Evolutionary conservation across 2,113 vertebrate genomes (phyloP), one percentile per base, ranked within the genome.

Genomic region (Daubentonia madagascariensis): DNA sequence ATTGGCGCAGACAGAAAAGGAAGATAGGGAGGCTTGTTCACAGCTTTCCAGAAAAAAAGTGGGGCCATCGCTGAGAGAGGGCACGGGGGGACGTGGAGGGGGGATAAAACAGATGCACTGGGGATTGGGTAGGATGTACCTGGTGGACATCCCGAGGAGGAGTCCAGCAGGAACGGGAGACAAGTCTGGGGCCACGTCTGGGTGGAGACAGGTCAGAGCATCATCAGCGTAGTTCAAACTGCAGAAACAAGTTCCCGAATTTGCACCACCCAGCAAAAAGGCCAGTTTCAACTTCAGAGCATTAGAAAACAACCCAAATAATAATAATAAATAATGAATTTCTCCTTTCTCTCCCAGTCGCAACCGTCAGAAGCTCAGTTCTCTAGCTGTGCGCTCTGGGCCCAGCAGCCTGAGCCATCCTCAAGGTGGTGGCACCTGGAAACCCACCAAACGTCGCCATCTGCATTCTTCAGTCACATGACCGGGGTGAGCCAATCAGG

Each of bases 371-470:
- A 68, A 81, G 50, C n/a, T 25, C 85, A 30, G 3, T 14, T 61
- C 45, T 40, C 45, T 8, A 54, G 40, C 59, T 63, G 16, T 0
- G n/a, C 3, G 67, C 35, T 3, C 35, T n/a, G 50, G 75, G 22
- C 37, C 17, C 70, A 13, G 80, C 13, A n/a, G 35, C 40, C 28
- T 28, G 35, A 22, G 16, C 2, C 6, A 17, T 9, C n/a, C 85
- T 12, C 7, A 14, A 32, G 14, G 20, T 0, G 2, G 2, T 6
- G 48, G 65, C 0, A 48, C 57, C 40, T 8, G 17, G 80, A 90
- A 61, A 73, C 22, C 84, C 65, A 40, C 12, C 43, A 1, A 0
- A 6, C 0, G 37, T 6, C 43, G 25, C 35, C 8, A 3, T 0
- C 40, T 0, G 35, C 13, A 9, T n/a, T n/a, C 79, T 43, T 22